Conservation (phyloP, 2,113 vertebrate genomes). For the Mandrillus leucophaeus region DNA sequence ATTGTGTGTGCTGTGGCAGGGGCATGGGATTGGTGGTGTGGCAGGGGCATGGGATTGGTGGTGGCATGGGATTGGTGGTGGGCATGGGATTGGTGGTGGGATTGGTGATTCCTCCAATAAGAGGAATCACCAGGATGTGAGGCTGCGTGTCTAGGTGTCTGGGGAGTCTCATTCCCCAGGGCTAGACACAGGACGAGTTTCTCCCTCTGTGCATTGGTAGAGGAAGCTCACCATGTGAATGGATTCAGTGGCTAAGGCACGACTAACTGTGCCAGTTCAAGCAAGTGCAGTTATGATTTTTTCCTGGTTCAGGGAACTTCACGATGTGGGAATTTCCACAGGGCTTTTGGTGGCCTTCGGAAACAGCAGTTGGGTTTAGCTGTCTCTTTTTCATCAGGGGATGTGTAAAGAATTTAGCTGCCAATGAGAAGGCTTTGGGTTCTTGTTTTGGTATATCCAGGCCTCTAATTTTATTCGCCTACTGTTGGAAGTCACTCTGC, state of each 20-base stretch:
- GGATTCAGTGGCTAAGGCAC: neutral
- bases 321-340: neutral
- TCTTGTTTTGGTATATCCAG: neutral
- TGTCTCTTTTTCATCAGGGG: neutral
- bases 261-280: neutral
- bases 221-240: neutral
- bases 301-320: neutral
- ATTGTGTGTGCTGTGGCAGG: neutral
- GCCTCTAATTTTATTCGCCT: neutral
- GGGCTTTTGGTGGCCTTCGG: neutral
- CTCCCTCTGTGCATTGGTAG: neutral
- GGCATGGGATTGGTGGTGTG: too few species aligned
- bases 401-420: neutral
- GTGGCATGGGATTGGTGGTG: too few species aligned
- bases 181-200: neutral
- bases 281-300: neutral
- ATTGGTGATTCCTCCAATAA: neutral
- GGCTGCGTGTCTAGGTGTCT: neutral
- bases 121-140: neutral
- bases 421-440: neutral
- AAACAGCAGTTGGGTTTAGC: neutral
- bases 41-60: neutral
- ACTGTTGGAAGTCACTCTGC: neutral
- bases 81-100: too few species aligned
- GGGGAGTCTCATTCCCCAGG: accelerated